Evolutionary conservation across 2,113 vertebrate genomes (phyloP), one percentile per base, ranked within the genome.

Genomic region (Delphinus delphis): DNA sequence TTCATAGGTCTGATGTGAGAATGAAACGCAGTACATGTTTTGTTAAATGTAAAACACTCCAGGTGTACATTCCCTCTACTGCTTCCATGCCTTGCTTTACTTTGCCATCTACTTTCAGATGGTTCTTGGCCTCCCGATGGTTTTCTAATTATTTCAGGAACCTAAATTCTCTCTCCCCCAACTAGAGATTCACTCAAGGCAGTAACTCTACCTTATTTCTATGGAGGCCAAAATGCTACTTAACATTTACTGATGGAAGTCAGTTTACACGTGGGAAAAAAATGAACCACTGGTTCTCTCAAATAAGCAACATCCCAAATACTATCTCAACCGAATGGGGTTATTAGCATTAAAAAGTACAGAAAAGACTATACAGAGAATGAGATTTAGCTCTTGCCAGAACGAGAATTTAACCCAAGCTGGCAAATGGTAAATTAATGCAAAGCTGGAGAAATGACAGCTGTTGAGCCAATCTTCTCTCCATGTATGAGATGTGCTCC

Each of bases 361-460:
- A 11, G 11, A 6, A 87, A 50, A 76, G 50, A 44, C 79, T 0
- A 18, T 1, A 36, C n/a, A 80, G 50, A 55, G 60, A 62, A 88
- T 8, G 31, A 60, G 71, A 77, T 28, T 85, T 33, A 85, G 68
- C 71, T 89, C 38, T 38, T 93, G 86, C 74, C 68, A 74, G 62
- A 68, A 71, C 1, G 28, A 77, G 76, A 62, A 77, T 58, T 44
- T 53, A 81, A 74, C 44, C 36, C 73, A 82, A 85, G 58, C 44
- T 76, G 73, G 88, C 88, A 88, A 90, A 87, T 4, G 41, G 65
- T 25, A 94, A 91, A 73, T 88, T 81, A 84, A 96, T 41, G 93
- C 77, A 41, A 47, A 84, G 84, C 68, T 80, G 18, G 41, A 93
- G 81, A 73, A 89, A 26, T 23, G 81, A 83, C 95, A 97, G 94